Conservation (phyloP, 2,888 invertebrate species). For the Andrena chrysosceles region DNA sequence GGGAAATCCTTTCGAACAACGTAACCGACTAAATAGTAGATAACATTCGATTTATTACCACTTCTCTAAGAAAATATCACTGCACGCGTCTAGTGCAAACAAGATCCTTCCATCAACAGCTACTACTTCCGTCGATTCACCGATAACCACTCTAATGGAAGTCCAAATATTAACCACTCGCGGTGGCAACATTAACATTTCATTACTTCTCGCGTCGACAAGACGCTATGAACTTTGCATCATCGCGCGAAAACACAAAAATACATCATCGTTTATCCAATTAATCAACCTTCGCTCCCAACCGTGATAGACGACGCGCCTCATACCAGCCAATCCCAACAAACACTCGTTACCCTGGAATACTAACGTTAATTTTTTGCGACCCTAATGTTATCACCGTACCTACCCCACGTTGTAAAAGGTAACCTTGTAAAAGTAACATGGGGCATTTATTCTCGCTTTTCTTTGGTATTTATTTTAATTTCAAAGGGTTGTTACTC, state of each 20-base stretch:
- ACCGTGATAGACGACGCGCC: not conserved
- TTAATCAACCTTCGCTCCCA: conserved; percentile 19
- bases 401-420: no score
- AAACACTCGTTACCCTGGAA: not conserved
- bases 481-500: no score
- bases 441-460: no score
- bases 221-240: conserved; percentile 1
- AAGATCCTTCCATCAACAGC: no score
- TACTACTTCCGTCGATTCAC: not conserved
- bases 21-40: not conserved
- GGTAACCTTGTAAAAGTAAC: no score
- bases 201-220: not conserved
- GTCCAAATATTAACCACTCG: conserved; percentile 54
- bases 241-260: not conserved
- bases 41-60: not conserved
- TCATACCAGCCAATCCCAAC: not conserved
- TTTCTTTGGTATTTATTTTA: no score
- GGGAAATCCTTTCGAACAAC: not conserved
- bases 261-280: not conserved
- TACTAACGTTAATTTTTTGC: no score
- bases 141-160: conserved; percentile 49
- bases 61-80: no score
- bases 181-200: conserved; percentile 11
- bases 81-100: no score
- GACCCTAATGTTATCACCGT: no score